These are phyloP conservation scores for Oscheius sp. DNA, from an alignment of 1,140 invertebrate species.

Conservation along the genomic window DNA sequence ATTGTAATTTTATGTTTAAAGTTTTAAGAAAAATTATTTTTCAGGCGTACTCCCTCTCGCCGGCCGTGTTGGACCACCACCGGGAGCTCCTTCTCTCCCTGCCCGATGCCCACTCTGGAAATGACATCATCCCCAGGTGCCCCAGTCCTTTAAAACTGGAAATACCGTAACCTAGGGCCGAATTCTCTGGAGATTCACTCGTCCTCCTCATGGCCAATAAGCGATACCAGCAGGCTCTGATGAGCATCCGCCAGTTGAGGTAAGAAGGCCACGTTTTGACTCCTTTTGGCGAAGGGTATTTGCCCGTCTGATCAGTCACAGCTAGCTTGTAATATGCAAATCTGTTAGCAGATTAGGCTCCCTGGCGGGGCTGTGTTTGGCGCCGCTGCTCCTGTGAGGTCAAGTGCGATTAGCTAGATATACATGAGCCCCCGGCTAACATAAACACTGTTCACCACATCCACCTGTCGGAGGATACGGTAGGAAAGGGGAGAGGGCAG, in stretches of 20 bases:
- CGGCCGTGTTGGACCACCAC: slow-evolving; percentile 52
- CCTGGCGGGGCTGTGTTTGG: not conserved
- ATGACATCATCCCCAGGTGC: not conserved
- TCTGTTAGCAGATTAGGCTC: slow-evolving; percentile 8
- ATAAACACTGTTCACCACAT: not conserved
- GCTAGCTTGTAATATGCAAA: slow-evolving; percentile 27
- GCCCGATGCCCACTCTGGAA: slow-evolving; percentile 20
- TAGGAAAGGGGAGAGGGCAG: not conserved
- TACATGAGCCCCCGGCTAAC: not conserved
- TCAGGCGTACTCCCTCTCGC: slow-evolving; percentile 57
- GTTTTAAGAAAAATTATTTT: slow-evolving; percentile 30
- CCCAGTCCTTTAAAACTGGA: not conserved
- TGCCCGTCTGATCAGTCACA: slow-evolving; percentile 5
- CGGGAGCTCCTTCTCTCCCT: slow-evolving; percentile 48
- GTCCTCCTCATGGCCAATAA: slow-evolving; percentile 59
- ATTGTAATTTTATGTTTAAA: too few relatives aligned
- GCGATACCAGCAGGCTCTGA: slow-evolving; percentile 51
- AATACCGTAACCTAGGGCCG: not conserved
- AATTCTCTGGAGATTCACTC: slow-evolving; percentile 42
- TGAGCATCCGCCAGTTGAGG: slow-evolving; percentile 49
- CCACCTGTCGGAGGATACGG: slow-evolving; percentile 5
- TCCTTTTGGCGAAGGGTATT: not conserved
- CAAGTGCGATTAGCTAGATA: slow-evolving; percentile 11
- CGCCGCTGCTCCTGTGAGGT: slow-evolving; percentile 1
- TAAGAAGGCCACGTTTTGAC: slow-evolving; percentile 5